Base-by-base conservation (phyloP, 2,797 vertebrate species). In the Cynopterus sphinx region DNA sequence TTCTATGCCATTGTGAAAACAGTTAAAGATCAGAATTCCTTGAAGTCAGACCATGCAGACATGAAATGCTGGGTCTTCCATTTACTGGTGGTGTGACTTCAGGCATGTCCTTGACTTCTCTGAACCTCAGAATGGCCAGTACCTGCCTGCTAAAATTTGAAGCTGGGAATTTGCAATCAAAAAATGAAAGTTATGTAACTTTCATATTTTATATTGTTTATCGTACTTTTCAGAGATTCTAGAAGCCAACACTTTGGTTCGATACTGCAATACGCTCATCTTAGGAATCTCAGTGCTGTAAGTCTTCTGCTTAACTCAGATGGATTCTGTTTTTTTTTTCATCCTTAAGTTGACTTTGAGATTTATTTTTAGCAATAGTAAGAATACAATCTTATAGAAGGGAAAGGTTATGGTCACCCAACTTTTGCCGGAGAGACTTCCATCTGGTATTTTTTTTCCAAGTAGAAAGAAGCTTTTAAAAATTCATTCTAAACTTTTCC, bases 401-500 rank as follows among this genome's bases (percentile, higher is more conserved):
- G 28, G 11, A 89, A 77, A 87, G 22, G 17, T 86, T 55, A 70
- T 68, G 28, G 28, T 89, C 65, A 65, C 13, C 5, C 11, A 84
- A 75, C 31, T 67, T 96, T 46, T 71, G 22, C 67, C 24, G 57
- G 67, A 90, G 41, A 86, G 7, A 51, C 31, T 84, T 75, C 41
- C n/a, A 2, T 95, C 41, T 92, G 65, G 65, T 51, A 19, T 4
- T 70, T 51, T 89, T 39, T 70, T 89, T 89, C 81, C 59, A 87
- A 77, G 31, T 82, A 87, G 84, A 74, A 68, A 92, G 24, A 24
- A 70, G 9, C 17, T 49, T 94, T 83, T 71, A 74, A 41, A 75
- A 79, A 91, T 87, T 87, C 39, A 84, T 92, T 94, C 49, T 87
- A 70, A 83, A 75, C 24, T 65, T 91, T 57, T 90, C 22, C 81